Evolutionary conservation across 2,797 vertebrate species (phyloP), one percentile per base, ranked within the genome.

Genomic region (Gallirallus australis): DNA sequence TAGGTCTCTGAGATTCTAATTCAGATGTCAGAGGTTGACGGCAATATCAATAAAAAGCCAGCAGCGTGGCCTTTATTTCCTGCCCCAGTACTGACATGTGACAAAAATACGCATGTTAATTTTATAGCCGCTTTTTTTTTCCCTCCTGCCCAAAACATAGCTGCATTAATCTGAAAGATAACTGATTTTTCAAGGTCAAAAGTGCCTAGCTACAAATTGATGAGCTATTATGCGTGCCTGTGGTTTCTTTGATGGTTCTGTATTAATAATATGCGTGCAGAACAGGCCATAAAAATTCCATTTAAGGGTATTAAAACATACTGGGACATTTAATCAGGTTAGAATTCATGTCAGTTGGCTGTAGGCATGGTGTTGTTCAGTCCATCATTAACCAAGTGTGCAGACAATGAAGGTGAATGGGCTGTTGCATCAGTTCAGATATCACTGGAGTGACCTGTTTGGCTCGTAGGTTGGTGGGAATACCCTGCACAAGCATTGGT

Each of bases 121-220:
- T 97, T 96, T 97, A 97, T 90, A 59, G 77, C 86, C 95, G 77
- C 86, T 96, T 70, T 47, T 86, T 96, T 95, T 76, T 66, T 97
- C 18, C 39, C 47, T 53, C 94, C 94, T 95, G 52, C 88, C 87
- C 88, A 90, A 98, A 97, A 98, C 97, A 96, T 97, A 96, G 96
- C 96, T 97, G 95, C 94, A 95, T 98, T 97, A 98, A 97, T 98
- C 97, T 97, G 96, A 97, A 97, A 97, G 96, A 97, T 96, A 97
- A 97, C 90, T 97, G 97, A 97, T 97, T 98, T 97, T 97, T 97
- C 98, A 97, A 98, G 98, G 98, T 98, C 97, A 98, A 94, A 98
- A 98, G 96, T 97, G 94, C 95, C 94, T 94, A 93, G 95, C 95
- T 97, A 95, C 92, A 97, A 98, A 97, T 97, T 98, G 98, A 98